Base-by-base conservation (phyloP, 2,888 invertebrate species). In the Mythimna lalbum region DNA sequence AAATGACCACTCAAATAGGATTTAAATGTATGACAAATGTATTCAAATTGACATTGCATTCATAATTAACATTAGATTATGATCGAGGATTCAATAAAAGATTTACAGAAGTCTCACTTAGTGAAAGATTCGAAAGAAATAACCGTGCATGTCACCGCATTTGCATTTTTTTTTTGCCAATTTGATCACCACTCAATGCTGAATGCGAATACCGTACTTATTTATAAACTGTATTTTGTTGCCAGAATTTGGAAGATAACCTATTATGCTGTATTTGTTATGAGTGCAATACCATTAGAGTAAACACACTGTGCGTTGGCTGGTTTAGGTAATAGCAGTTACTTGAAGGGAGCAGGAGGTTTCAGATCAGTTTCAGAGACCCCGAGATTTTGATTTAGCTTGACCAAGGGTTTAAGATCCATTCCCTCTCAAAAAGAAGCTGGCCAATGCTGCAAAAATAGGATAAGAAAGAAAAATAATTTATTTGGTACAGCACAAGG, bases 31-130 rank as follows among this genome's bases (percentile, higher is more conserved):
- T 76, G 61, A 69, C 52, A 74, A 62, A 80, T 53, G 57, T 63
- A 56, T 74, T 69, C 14, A 65, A 39, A 65, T 60, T 56, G 63
- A 73, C 66, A 69, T 74, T 70, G 53, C 72, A 77, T 70, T 70
- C 19, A 57, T 76, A 66, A 70, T 81, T 67, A 76, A 36, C 60
- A 61, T 71, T 56, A 33, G 52, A 76, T 77, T 81, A 81, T 52
- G 27, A 76, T 63, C 31, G 2, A 36, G 4, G 4, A n/a, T 39
- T 10, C 10, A 23, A 49, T n/a, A 4, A n/a, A 39, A 55, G 19
- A 36, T 14, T 10, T n/a, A 12, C 52, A 77, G 69, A 77, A 77
- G 76, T 33, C 0, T 9, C n/a, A 75, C 5, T 63, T 52, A 2
- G n/a, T 14, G 2, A 14, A 14, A 23, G 23, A 23, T 23, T 27